Evolutionary conservation across 2,113 vertebrate genomes (phyloP), one percentile per base, ranked within the genome.

Genomic region (Panthera leo): DNA sequence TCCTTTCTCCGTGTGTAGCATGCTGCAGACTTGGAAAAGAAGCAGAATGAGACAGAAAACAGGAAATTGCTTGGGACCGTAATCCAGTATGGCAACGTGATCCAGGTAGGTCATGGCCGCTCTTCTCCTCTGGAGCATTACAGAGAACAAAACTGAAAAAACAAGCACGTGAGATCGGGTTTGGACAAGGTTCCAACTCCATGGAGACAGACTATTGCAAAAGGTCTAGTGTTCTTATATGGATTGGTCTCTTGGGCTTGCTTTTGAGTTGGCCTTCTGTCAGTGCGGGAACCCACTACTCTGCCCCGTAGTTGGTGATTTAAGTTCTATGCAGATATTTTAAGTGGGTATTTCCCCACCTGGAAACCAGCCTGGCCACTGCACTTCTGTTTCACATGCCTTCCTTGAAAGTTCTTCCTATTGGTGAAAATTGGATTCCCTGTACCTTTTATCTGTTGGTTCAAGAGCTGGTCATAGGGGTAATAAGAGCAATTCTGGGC

Each of bases 31-130:
- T 96, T 99, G 98, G 99, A 99, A 93, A 99, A 99, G 99, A 99
- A 99, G 93, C 99, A 99, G 97, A 99, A 99, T 0, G 99, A 99
- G 97, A 99, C 99, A 0, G 99, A 99, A 88, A 99, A 99, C 98
- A 99, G 99, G 91, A 99, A 99, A 97, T 98, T 99, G 95, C 99
- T 99, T 97, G 99, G 99, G 92, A 99, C 99, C 0, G 99, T 99
- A 90, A 99, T 99, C 97, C 99, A 99, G 97, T 99, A 99, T 11
- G 99, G 99, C 98, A 99, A 99, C 36, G 99, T 99, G 92, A 99
- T 99, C 98, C 99, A 99, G 99, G 99, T 99, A 88, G 94, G 98
- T 70, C 7, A 27, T 0, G 36, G 9, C 45, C 5, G 7, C 42
- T 9, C 61, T 39, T 14, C 3, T 42, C 34, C 63, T 73, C 5